A percentile compares a stretch with the other conserved stretches of the same genome.
phyloP scores from a whole-genome alignment of 1,140 invertebrate genomes.

The Scaptomyza graminum region DNA sequence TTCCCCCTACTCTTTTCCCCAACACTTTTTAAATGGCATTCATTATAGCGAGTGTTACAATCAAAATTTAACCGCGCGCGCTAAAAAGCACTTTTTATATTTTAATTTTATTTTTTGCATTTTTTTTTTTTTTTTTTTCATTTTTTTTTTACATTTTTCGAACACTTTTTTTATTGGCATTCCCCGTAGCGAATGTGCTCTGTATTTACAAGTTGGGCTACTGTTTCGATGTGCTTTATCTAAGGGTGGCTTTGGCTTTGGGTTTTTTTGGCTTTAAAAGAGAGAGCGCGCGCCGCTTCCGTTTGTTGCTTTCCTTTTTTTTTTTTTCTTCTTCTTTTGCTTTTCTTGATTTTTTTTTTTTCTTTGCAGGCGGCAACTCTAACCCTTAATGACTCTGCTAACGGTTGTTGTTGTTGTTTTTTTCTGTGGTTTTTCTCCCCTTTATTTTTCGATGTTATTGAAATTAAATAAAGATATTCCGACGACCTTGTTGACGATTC shows the following conservation, averaged over 20 bases:
- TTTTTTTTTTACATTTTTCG: neutral
- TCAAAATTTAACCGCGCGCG: no score
- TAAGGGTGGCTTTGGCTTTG: conserved; percentile 49
- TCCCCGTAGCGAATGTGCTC: conserved; percentile 1
- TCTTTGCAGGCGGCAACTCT: conserved; percentile 37
- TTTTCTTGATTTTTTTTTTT: conserved; percentile 27
- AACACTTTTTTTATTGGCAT: neutral
- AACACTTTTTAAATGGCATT: no score
- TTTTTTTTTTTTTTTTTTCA: neutral
- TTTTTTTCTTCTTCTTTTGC: conserved; percentile 9
- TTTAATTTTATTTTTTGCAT: neutral
- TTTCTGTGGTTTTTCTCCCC: conserved; percentile 6
- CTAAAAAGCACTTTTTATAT: no score
- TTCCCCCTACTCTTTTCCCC: no score
- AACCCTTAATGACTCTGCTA: conserved; percentile 57
- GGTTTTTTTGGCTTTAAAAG: neutral
- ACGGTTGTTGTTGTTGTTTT: conserved; percentile 23
- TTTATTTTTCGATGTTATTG: conserved; percentile 20
- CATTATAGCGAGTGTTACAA: no score
- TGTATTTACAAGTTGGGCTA: conserved; percentile 4
- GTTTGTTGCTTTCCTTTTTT: conserved; percentile 42
- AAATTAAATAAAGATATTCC: conserved; percentile 76
- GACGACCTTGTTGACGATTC: conserved; percentile 65
- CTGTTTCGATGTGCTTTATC: neutral
- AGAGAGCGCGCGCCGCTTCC: conserved; percentile 15